Conservation (phyloP, 2,113 vertebrate genomes). For the Pseudopipra pipra region DNA sequence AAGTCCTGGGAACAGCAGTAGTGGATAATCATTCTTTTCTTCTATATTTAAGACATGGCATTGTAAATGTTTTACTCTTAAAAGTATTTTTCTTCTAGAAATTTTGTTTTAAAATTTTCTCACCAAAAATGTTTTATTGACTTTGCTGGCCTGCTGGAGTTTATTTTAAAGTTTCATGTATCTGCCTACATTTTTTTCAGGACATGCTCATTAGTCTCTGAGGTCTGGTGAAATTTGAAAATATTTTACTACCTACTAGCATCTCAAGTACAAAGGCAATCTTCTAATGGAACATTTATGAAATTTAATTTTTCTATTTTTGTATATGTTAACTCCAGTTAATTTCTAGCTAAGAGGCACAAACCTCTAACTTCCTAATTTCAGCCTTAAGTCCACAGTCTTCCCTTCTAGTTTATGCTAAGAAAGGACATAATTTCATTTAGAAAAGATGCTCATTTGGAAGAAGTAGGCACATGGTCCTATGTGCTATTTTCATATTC, state of each 20-base stretch:
- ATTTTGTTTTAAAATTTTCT: not conserved
- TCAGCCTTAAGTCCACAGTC: not conserved
- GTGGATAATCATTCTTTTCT: not conserved
- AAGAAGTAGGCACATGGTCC: not conserved
- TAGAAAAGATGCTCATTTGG: not conserved
- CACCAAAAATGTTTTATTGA: not conserved
- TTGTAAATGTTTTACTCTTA: not conserved
- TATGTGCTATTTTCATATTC: not conserved
- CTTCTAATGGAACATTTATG: not conserved
- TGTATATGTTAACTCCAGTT: not conserved
- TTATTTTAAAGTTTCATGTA: not conserved
- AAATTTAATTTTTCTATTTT: not conserved
- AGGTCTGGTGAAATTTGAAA: not conserved
- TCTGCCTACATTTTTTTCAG: not conserved
- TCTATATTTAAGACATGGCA: not conserved
- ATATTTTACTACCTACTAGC: not conserved
- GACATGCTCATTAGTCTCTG: not conserved
- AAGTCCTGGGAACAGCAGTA: not conserved
- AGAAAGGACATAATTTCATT: not conserved
- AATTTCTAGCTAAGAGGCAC: not conserved
- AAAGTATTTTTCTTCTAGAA: not conserved
- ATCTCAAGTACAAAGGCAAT: not conserved
- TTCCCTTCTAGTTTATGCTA: rapidly evolving
- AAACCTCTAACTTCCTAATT: not conserved
- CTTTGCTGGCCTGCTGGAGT: not conserved